Base-by-base conservation (phyloP, 1,140 invertebrate species). In the Holotrichia oblita region DNA sequence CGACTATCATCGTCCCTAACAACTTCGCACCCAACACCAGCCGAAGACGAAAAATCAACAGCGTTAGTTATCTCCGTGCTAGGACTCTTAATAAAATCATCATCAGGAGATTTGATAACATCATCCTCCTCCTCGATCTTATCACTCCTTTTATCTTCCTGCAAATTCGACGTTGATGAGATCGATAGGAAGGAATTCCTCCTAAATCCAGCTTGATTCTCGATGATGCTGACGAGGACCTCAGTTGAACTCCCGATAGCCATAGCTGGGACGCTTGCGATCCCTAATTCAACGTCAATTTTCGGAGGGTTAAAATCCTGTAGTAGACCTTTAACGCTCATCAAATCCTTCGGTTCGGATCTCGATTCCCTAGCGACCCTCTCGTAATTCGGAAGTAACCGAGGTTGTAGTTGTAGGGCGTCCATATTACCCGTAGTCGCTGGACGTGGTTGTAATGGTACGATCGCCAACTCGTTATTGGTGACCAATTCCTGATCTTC, bases 371-470 rank as follows among this genome's bases (percentile, higher is more conserved):
- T 77, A 2, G 41, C 17, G n/a, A 75, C 48, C 7, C 82, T 77
- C 6, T 82, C 79, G 61, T 88, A 86, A n/a, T 83, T 81, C 55
- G 82, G 87, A 79, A 91, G 84, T 80, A 91, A 86, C 84, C 91
- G 91, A 61, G 91, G 89, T 89, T 93, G 92, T 20, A 92, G 85
- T 78, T 91, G 91, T 82, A 93, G 86, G 86, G 91, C 89, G 83
- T 92, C 91, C 79, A 90, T 85, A 82, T 90, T 89, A 75, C 91
- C 92, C 6, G 91, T 92, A 55, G 92, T 93, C 40, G 92, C 90
- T 78, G 92, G 89, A 69, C 92, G 86, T 10, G 92, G 91, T 87
- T 92, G 91, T 81, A 93, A 83, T 76, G 90, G 90, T n/a, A 41
- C 73, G 9, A 74, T 17, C 4, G 73, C 34, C 12, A 17, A 0